These are phyloP conservation scores for Rhizoglyphus robini DNA, from an alignment of 1,140 invertebrate species.

Conservation along the genomic window DNA sequence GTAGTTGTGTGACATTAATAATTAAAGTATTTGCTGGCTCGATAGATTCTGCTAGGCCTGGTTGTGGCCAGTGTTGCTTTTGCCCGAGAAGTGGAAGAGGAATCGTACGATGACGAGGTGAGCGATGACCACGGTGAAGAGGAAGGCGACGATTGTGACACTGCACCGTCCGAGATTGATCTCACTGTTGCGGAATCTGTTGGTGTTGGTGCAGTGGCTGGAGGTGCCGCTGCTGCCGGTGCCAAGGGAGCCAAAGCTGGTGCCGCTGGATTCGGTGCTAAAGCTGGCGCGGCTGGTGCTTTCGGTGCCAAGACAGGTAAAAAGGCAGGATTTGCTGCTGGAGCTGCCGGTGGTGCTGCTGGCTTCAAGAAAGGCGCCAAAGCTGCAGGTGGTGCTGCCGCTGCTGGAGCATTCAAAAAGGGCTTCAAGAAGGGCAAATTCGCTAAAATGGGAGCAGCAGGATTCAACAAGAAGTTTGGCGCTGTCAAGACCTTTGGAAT, in stretches of 20 bases:
- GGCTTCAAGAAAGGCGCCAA: constrained; percentile 1
- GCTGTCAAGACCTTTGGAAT: constrained; percentile 17
- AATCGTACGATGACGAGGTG: too few relatives aligned
- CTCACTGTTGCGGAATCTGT: neutral
- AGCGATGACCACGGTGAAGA: neutral
- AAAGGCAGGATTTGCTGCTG: constrained; percentile 12
- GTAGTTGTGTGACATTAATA: too few relatives aligned
- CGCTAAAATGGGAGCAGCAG: constrained; percentile 17
- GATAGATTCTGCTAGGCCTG: too few relatives aligned
- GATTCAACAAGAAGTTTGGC: constrained; percentile 19
- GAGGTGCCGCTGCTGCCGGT: constrained; percentile 3
- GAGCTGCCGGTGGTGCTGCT: constrained; percentile 13
- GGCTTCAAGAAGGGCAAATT: constrained; percentile 16
- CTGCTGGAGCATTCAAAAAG: constrained; percentile 16
- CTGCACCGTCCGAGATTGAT: neutral
- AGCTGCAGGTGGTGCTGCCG: constrained; percentile 11
- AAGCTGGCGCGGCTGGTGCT: neutral
- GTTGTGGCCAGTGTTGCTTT: too few relatives aligned
- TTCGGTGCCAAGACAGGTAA: neutral
- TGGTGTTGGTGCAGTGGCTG: constrained; percentile 2
- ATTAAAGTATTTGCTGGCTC: too few relatives aligned
- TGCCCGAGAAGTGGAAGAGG: too few relatives aligned
- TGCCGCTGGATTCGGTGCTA: neutral
- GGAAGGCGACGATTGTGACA: neutral
- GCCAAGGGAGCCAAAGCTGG: constrained; percentile 3